These are phyloP conservation scores for Cosmopolites sordidus DNA, from an alignment of 2,888 invertebrate species.

Conservation along the genomic window DNA sequence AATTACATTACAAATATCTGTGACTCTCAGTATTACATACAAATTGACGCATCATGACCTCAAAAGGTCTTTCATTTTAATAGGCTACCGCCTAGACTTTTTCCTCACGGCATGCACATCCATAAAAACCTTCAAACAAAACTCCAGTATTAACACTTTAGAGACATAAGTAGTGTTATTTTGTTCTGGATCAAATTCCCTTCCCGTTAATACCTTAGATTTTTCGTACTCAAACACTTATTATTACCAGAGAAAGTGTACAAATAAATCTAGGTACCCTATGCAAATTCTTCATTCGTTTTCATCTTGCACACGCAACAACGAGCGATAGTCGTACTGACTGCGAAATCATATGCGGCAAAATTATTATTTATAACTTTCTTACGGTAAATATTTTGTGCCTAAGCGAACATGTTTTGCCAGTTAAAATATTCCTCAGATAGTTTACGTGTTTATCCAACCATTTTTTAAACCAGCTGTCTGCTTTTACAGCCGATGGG, in stretches of 20 bases:
- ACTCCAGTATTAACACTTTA: conserved; percentile 41
- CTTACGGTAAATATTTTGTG: conserved; percentile 17
- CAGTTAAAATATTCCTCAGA: conserved; percentile 28
- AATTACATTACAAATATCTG: too few relatives aligned
- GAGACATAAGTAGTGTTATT: conserved; percentile 38
- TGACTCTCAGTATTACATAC: too few relatives aligned
- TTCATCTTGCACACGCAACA: too few relatives aligned
- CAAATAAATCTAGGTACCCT: too few relatives aligned
- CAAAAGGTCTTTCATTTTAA: conserved; percentile 33
- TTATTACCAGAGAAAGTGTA: too few relatives aligned
- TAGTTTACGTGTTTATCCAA: conserved; percentile 31
- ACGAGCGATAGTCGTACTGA: conserved; percentile 37
- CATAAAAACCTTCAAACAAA: conserved; percentile 42
- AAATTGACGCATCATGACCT: too few relatives aligned
- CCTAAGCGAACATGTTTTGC: conserved; percentile 28
- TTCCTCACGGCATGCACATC: conserved; percentile 32
- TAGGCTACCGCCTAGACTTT: conserved; percentile 33
- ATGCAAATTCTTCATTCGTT: too few relatives aligned
- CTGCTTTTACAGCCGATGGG: conserved; percentile 16
- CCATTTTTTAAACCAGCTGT: conserved; percentile 3
- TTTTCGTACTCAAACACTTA: too few relatives aligned
- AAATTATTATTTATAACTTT: conserved; percentile 7
- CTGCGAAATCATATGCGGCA: conserved; percentile 34
- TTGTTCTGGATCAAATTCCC: conserved; percentile 32
- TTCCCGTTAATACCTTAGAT: too few relatives aligned